These are phyloP conservation scores for Orthosia cruda DNA, from an alignment of 2,888 invertebrate genomes.

Conservation along the genomic window DNA sequence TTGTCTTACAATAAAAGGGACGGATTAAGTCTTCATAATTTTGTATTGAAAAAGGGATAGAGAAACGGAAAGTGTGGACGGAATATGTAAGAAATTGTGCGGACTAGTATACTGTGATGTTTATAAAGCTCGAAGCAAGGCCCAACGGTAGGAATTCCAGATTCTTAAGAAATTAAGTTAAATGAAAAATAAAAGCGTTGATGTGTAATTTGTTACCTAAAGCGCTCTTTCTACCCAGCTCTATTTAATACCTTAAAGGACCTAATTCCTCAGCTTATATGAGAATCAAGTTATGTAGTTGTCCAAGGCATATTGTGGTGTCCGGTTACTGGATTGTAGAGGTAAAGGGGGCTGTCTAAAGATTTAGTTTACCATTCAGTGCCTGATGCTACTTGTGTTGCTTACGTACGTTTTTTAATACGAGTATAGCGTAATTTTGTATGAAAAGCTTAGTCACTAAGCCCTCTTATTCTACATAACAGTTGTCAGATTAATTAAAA, in stretches of 20 bases:
- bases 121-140: neutral
- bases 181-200: neutral
- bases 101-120: neutral
- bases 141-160: neutral
- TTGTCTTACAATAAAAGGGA: conserved; percentile 52
- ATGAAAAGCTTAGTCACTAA: neutral
- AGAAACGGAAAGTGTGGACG: neutral
- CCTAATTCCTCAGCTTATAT: too few relatives aligned
- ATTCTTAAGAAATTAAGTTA: neutral
- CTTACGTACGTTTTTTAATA: neutral
- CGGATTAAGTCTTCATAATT: conserved; percentile 25
- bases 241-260: neutral
- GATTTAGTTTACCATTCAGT: neutral
- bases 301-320: too few relatives aligned
- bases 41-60: conserved; percentile 16
- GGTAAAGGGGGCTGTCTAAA: neutral
- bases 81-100: conserved; percentile 6
- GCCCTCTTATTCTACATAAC: neutral
- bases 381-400: neutral
- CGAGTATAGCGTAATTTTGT: neutral
- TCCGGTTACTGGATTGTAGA: too few relatives aligned
- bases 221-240: neutral
- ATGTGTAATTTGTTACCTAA: neutral
- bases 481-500: neutral
- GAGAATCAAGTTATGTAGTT: too few relatives aligned